Base-by-base conservation (phyloP, 2,797 vertebrate genomes). In the Danio choprae region DNA sequence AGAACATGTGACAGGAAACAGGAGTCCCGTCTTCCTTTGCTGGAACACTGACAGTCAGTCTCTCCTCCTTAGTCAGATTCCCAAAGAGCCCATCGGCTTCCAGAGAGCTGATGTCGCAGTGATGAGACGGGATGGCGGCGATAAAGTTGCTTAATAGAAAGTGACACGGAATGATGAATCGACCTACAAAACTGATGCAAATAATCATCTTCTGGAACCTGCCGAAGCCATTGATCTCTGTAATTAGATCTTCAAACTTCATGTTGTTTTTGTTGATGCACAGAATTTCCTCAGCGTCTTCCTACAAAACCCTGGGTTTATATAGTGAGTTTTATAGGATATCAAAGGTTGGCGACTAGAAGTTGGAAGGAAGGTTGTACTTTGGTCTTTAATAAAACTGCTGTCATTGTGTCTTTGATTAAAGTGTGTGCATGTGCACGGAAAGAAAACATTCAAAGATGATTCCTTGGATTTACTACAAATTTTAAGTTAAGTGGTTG, bases 81-180 rank as follows among this genome's bases (percentile, higher is more conserved):
- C 59, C 83, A 60, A 94, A 94, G 11, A 40, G 0, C 5, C 6
- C 81, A 1, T 59, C 81, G 0, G 84, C 84, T 4, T 93, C 90
- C 58, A 90, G 89, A 51, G 77, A 82, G n/a, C 91, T 91, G 87
- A 95, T 85, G 77, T 93, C 84, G 73, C 97, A 97, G 86, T 90
- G 95, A 79, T 98, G 97, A 83, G 90, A 74, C 0, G 96, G 97
- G 56, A 94, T 93, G 0, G 93, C 95, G 0, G 93, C 93, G 50
- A 97, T 94, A 84, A 98, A 98, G 84, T 95, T 94, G 75, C 96
- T 95, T 71, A 97, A 90, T 81, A 97, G 81, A 83, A 97, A 96
- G 81, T 97, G 92, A 87, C 93, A 87, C 0, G 96, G 95, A 1
- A 97, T 88, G 1, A 95, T 92, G 65, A 96, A 83, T 46, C 95